phyloP scores from a whole-genome alignment of 2,113 vertebrate genomes.

The Sinocyclocheilus rhinocerous region DNA sequence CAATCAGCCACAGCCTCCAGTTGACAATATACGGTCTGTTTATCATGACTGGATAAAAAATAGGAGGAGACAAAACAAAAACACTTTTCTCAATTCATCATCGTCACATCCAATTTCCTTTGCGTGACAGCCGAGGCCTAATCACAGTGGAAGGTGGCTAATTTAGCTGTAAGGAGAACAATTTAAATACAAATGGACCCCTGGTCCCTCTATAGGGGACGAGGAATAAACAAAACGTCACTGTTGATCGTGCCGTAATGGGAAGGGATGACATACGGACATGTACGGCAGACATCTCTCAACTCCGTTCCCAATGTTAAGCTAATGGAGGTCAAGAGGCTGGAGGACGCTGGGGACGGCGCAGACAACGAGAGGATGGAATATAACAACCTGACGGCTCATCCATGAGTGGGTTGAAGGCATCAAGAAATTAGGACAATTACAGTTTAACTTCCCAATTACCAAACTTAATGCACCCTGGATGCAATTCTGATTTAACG shows the following conservation, averaged over 20 bases:
- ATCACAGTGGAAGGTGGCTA: slow-evolving; percentile 40
- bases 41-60: not conserved
- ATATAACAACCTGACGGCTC: slow-evolving; percentile 30
- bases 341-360: not conserved
- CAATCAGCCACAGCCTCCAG: slow-evolving; percentile 24
- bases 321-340: slow-evolving; percentile 38
- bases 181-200: slow-evolving; percentile 45
- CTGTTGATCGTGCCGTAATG: slow-evolving; percentile 2
- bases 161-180: slow-evolving; percentile 49
- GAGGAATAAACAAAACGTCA: slow-evolving; percentile 41
- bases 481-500: slow-evolving; percentile 75
- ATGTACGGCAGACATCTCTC: not conserved
- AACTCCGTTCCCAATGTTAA: not conserved
- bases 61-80: not conserved
- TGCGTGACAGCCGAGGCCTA: slow-evolving; percentile 27
- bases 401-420: slow-evolving; percentile 28
- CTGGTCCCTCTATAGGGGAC: slow-evolving; percentile 9
- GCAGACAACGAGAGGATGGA: not conserved
- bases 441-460: slow-evolving; percentile 68
- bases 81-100: slow-evolving; percentile 45
- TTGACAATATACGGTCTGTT: slow-evolving; percentile 20
- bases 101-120: slow-evolving; percentile 33
- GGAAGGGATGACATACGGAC: slow-evolving; percentile 13
- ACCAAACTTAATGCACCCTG: slow-evolving; percentile 69
- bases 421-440: slow-evolving; percentile 71